Conservation (phyloP, 2,113 vertebrate genomes). For the Columbina picui region DNA sequence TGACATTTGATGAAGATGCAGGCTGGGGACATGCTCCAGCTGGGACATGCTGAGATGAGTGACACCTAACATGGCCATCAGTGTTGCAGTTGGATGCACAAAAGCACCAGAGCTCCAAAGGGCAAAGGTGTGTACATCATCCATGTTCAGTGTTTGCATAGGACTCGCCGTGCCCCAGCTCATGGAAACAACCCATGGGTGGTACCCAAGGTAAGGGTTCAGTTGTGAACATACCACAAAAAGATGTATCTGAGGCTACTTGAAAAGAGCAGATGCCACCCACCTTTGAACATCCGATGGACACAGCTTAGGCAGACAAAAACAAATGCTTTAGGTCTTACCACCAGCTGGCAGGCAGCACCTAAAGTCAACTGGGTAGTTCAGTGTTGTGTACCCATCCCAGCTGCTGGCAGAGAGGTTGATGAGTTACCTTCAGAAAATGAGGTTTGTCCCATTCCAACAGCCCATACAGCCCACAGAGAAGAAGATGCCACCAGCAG, state of each 20-base stretch:
- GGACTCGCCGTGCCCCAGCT: background rate
- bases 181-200: background rate
- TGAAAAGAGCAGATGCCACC: background rate
- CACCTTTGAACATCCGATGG: background rate
- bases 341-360: background rate
- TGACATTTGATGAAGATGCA: background rate
- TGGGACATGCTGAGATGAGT: rapidly evolving
- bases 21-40: background rate
- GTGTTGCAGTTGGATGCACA: background rate
- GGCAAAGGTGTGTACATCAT: rapidly evolving
- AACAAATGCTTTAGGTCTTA: background rate
- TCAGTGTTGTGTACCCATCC: background rate
- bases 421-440: background rate
- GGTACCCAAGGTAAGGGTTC: background rate
- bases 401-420: background rate
- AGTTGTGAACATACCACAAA: background rate
- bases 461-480: background rate
- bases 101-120: rapidly evolving
- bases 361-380: background rate
- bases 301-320: background rate
- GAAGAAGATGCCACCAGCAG: background rate
- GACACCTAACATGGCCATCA: background rate
- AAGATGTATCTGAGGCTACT: background rate
- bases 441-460: background rate
- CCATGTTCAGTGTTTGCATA: background rate